Evolutionary conservation across 1,140 invertebrate species (phyloP), one percentile per base, ranked within the genome.

Genomic region (Grapholita molesta): DNA sequence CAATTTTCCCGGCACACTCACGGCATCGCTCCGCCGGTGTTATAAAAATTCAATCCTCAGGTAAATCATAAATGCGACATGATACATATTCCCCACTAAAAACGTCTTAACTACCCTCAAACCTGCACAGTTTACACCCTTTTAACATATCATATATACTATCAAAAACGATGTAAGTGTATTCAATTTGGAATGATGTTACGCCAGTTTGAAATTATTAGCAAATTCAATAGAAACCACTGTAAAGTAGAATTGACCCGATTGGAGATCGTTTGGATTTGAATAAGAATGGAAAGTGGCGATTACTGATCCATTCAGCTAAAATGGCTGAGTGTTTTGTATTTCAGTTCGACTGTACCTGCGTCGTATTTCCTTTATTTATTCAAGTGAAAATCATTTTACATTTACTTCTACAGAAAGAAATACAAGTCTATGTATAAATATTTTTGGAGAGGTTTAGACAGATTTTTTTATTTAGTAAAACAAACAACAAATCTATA

Each of bases 31-130:
- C n/a, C 55, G 18, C 55, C 9, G 55, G 55, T 8, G 55, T 61
- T 28, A 61, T 61, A 61, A 61, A 61, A 61, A 61, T 61, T 61
- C 25, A 61, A 28, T 61, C 25, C 25, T 30, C 28, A 61, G 55
- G 55, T 61, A 61, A 61, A 61, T 61, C 55, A 61, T 61, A 61
- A 61, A 30, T 25, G 55, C n/a, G 55, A 61, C 55, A 61, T 28
- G 55, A 28, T 61, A 61, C 55, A 61, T n/a, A 21, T 7, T 48
- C 4, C 18, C 35, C 3, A n/a, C 35, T 15, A 38, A 21, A 48
- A 48, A 21, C 6, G 42, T 1, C 42, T 18, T 48, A 48, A 48
- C 42, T 21, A 7, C 42, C 42, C 18, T 48, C 42, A 21, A 48
- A 21, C n/a, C 18, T 2, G 4, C 18, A 48, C 15, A 9, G 7